These are phyloP conservation scores for Manacus vitellinus DNA, from an alignment of 2,113 vertebrate genomes.

Conservation along the genomic window DNA sequence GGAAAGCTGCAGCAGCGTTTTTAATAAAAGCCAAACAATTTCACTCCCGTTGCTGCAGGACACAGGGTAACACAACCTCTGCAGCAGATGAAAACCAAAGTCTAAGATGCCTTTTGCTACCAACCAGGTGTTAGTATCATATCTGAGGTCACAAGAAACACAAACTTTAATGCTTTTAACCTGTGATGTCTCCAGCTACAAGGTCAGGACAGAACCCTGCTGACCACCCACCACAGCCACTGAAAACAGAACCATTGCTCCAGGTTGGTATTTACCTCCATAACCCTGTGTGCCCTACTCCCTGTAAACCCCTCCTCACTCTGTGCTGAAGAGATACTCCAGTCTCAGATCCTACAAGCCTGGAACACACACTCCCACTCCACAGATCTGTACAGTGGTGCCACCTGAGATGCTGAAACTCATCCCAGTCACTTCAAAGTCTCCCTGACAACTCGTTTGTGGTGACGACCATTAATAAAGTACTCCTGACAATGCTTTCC, in stretches of 20 bases:
- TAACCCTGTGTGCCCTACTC: not conserved
- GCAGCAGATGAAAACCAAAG: not conserved
- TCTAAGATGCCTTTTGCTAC: not conserved
- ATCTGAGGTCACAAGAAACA: not conserved
- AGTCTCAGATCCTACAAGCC: not conserved
- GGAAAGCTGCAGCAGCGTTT: slow-evolving; percentile 52
- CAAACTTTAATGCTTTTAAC: not conserved
- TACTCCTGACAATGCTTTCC: not conserved
- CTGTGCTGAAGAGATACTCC: not conserved
- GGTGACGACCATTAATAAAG: not conserved
- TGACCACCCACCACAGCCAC: not conserved
- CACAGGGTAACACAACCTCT: not conserved
- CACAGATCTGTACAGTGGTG: rapidly evolving
- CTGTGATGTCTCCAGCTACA: not conserved
- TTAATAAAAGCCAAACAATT: slow-evolving; percentile 50
- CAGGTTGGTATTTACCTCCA: not conserved
- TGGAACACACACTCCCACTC: not conserved
- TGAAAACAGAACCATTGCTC: rapidly evolving
- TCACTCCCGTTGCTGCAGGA: not conserved
- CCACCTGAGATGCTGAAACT: not conserved
- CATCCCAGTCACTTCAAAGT: not conserved
- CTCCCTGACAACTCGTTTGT: not conserved
- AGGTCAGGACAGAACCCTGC: not conserved
- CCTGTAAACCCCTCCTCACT: not conserved
- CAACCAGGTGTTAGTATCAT: not conserved